Percentiles rank a stretch among this genome's conserved stretches.
Conservation (phyloP, 92 coral and sea anemone species). For the Porites rus region DNA sequence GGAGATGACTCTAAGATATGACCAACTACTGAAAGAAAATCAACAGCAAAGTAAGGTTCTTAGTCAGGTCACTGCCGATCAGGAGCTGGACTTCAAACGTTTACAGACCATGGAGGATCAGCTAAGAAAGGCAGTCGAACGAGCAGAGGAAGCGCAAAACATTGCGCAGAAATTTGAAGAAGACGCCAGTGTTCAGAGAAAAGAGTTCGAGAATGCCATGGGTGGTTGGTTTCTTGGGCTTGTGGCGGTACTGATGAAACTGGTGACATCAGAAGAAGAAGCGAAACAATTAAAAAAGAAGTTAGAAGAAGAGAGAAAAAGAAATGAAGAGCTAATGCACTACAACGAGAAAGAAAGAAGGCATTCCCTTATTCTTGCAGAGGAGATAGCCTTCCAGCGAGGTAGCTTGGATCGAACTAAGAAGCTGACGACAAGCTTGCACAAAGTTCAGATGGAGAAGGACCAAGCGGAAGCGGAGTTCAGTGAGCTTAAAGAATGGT, state of each 20-base stretch:
- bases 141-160: constrained; percentile 53
- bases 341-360: constrained; percentile 74
- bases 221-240: constrained; percentile 74
- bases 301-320: constrained; percentile 51
- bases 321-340: constrained; percentile 60
- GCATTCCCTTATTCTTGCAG: constrained; percentile 78
- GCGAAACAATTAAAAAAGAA: constrained; percentile 64
- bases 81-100: constrained; percentile 59
- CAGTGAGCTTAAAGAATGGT: constrained; percentile 79
- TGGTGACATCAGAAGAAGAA: constrained; percentile 79
- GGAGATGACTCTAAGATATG: constrained; percentile 73
- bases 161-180: constrained; percentile 64
- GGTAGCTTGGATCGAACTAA: constrained; percentile 67
- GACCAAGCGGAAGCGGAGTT: constrained; percentile 74
- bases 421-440: constrained; percentile 66
- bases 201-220: constrained; percentile 61
- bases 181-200: constrained; percentile 56
- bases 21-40: constrained; percentile 68
- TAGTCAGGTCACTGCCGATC: constrained; percentile 56
- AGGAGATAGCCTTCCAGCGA: constrained; percentile 75
- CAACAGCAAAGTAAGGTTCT: constrained; percentile 62
- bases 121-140: constrained; percentile 45
- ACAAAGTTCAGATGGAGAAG: constrained; percentile 68
- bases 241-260: constrained; percentile 82
- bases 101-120: constrained; percentile 66